Conservation (phyloP, 1,140 invertebrate genomes). For the Lepidurus apus region DNA sequence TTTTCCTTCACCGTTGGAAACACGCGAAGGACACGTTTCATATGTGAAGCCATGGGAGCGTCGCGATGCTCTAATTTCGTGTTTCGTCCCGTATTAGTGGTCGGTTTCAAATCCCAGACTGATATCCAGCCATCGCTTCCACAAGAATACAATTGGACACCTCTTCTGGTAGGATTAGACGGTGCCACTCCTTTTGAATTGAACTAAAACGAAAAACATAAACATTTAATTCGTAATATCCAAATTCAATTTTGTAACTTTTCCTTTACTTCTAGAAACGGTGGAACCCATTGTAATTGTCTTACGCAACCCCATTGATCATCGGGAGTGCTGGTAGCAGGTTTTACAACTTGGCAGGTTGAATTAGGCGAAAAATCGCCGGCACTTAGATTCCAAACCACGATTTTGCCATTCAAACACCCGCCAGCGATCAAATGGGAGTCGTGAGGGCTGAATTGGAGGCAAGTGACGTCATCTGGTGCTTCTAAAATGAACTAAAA, state of each 20-base stretch:
- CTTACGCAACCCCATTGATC: background rate
- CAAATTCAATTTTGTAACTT: background rate
- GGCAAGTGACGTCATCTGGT: conserved; percentile 29
- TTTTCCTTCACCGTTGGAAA: conserved; percentile 29
- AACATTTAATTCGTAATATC: background rate
- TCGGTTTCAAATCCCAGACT: conserved; percentile 24
- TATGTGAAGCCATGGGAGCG: background rate
- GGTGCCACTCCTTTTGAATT: conserved; percentile 11
- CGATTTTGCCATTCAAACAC: conserved; percentile 31
- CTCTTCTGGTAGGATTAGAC: conserved; percentile 25
- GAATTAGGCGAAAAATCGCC: background rate
- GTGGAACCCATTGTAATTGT: conserved; percentile 27
- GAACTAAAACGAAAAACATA: background rate
- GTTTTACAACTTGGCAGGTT: background rate
- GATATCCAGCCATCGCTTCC: conserved; percentile 20
- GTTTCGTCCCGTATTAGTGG: background rate
- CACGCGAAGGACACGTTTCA: background rate
- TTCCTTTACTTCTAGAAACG: conserved; percentile 26
- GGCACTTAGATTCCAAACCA: conserved; percentile 28
- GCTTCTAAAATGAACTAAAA: conserved; percentile 31
- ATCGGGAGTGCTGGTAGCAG: conserved; percentile 6
- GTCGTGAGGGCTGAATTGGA: conserved; percentile 28
- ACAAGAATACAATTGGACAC: conserved; percentile 22
- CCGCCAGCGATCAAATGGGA: conserved; percentile 26
- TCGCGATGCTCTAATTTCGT: background rate